These are phyloP conservation scores for Pampus argenteus DNA, from an alignment of 2,797 vertebrate species.

Conservation along the genomic window DNA sequence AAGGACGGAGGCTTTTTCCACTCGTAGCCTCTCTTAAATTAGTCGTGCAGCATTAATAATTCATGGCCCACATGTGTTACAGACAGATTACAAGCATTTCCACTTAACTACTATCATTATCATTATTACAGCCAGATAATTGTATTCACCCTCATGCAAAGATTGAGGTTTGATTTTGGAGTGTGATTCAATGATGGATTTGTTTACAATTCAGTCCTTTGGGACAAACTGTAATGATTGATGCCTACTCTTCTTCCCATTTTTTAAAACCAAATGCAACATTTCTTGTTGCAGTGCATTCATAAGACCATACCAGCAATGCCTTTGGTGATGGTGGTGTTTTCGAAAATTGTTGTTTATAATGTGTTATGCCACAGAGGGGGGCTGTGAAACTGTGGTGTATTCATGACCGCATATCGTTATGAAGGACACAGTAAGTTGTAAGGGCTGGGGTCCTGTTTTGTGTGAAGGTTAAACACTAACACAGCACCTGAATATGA, in stretches of 20 bases:
- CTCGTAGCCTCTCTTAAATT: conserved; percentile 41
- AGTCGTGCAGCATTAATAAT: conserved; percentile 76
- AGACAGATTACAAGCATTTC: conserved; percentile 71
- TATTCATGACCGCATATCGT: neutral
- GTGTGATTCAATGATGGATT: conserved; percentile 49
- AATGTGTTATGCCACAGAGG: conserved; percentile 12
- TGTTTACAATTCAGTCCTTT: conserved; percentile 52
- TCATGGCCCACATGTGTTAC: conserved; percentile 76
- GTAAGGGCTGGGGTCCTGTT: neutral
- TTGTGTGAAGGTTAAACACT: conserved; percentile 21
- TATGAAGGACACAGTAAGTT: neutral
- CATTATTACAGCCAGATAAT: conserved; percentile 64
- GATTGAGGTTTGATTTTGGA: conserved; percentile 60
- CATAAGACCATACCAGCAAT: conserved; percentile 12
- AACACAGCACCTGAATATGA: conserved; percentile 47
- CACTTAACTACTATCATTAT: conserved; percentile 69
- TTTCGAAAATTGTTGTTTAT: conserved; percentile 29
- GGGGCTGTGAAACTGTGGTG: conserved; percentile 13
- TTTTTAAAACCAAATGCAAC: conserved; percentile 37
- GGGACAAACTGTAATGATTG: conserved; percentile 35
- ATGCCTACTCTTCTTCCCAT: conserved; percentile 31
- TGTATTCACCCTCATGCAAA: conserved; percentile 66
- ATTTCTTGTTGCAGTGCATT: conserved; percentile 17
- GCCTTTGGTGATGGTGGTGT: conserved; percentile 17
- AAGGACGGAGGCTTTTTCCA: conserved; percentile 33